A percentile compares a stretch with the other conserved stretches of the same genome.
phyloP scores from a whole-genome alignment of 2,113 vertebrate genomes.

The Festucalex cinctus region DNA sequence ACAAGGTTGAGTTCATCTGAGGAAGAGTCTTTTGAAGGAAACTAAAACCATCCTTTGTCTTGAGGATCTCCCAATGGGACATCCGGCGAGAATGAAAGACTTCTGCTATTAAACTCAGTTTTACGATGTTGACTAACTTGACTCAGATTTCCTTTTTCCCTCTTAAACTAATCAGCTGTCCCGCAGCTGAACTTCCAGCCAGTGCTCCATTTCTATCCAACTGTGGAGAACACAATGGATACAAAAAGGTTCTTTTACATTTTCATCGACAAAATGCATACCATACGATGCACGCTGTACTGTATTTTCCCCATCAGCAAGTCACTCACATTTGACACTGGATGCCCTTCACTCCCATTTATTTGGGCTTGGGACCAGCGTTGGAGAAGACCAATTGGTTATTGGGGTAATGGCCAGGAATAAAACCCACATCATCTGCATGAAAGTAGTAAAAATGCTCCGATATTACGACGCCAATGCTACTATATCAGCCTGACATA shows the following conservation, averaged over 20 bases:
- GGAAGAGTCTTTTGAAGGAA: conserved; percentile 32
- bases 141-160: neutral
- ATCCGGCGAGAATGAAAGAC: conserved; percentile 46
- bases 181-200: neutral
- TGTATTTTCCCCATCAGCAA: no score
- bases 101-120: conserved; percentile 42
- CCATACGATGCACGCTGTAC: no score
- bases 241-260: neutral
- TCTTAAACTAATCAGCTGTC: neutral
- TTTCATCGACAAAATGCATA: neutral
- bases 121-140: conserved; percentile 33
- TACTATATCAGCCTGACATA: no score
- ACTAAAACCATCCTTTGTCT: conserved; percentile 13
- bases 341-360: no score
- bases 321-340: no score
- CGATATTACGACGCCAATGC: no score
- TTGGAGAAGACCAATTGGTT: no score
- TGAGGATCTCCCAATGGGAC: conserved; percentile 18
- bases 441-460: no score
- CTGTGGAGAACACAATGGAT: neutral
- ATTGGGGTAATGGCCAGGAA: no score
- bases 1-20: neutral
- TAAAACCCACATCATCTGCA: no score
- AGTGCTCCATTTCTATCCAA: neutral
- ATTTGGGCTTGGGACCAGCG: no score